These are phyloP conservation scores for Drosophila kambysellisi DNA, from an alignment of 2,888 invertebrate genomes.

Conservation along the genomic window DNA sequence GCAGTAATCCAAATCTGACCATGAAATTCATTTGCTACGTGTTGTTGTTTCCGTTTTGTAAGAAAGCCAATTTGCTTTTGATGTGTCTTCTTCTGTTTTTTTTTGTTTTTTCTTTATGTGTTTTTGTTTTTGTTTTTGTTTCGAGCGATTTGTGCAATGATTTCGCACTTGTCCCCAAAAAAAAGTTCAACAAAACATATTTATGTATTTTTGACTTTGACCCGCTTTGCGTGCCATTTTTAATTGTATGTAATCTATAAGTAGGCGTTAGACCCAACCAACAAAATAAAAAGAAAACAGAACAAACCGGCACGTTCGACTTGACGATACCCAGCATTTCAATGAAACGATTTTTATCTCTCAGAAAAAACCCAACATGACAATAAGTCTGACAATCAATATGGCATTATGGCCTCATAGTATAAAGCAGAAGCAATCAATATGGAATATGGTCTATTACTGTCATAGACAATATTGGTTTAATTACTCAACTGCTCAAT, in stretches of 20 bases:
- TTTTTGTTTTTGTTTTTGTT: slow-evolving; percentile 19
- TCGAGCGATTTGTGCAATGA: slow-evolving; percentile 59
- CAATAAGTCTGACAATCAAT: not conserved
- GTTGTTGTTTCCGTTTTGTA: slow-evolving; percentile 76
- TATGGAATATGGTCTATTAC: not conserved
- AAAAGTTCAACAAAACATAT: slow-evolving; percentile 36
- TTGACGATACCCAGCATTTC: not conserved
- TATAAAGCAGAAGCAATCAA: not conserved
- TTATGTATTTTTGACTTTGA: slow-evolving; percentile 70
- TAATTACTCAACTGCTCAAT: slow-evolving; percentile 6
- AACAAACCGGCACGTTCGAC: not conserved
- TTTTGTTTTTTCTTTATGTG: not conserved
- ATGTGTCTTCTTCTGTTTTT: slow-evolving; percentile 10
- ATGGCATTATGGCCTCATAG: not conserved
- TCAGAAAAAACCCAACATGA: not conserved
- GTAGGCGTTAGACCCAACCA: slow-evolving; percentile 37
- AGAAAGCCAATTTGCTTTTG: slow-evolving; percentile 70
- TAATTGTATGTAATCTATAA: slow-evolving; percentile 47
- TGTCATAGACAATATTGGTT: slow-evolving; percentile 8
- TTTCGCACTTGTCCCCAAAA: slow-evolving; percentile 51
- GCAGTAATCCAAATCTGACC: slow-evolving; percentile 71
- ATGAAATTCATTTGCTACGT: slow-evolving; percentile 76
- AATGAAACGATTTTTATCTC: not conserved
- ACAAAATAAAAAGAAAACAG: not conserved
- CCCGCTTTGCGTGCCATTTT: slow-evolving; percentile 65